These are phyloP conservation scores for Amphipoea oculea DNA, from an alignment of 2,888 invertebrate species.

Conservation along the genomic window DNA sequence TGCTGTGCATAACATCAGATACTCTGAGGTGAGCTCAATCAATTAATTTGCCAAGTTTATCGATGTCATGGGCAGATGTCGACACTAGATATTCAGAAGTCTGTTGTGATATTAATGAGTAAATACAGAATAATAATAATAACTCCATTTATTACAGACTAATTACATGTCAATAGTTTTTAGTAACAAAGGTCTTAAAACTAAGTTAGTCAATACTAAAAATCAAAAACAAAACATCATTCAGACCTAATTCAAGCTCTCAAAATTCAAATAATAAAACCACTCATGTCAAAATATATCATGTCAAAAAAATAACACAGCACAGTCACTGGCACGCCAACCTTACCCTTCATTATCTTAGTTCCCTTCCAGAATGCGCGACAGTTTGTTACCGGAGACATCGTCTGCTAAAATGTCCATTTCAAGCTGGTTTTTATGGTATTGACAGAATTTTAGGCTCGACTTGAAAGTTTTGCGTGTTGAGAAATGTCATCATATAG, in stretches of 20 bases:
- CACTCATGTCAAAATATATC: background rate
- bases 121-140: background rate
- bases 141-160: background rate
- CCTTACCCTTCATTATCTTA: too few relatives aligned
- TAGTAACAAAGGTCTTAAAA: background rate
- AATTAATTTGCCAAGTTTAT: slow-evolving; percentile 25
- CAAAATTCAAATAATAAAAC: background rate
- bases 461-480: background rate
- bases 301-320: background rate
- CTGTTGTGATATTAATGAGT: background rate
- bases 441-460: background rate
- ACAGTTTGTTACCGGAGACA: too few relatives aligned
- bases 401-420: too few relatives aligned
- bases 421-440: too few relatives aligned
- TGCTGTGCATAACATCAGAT: slow-evolving; percentile 10
- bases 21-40: slow-evolving; percentile 26
- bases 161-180: background rate
- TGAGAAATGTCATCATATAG: background rate
- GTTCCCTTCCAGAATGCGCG: too few relatives aligned
- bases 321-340: too few relatives aligned
- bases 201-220: too few relatives aligned
- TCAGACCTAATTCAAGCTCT: background rate
- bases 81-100: background rate
- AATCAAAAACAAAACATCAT: background rate
- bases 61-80: background rate